These are phyloP conservation scores for Lithobates pipiens DNA, from an alignment of 2,797 vertebrate species.

Conservation along the genomic window DNA sequence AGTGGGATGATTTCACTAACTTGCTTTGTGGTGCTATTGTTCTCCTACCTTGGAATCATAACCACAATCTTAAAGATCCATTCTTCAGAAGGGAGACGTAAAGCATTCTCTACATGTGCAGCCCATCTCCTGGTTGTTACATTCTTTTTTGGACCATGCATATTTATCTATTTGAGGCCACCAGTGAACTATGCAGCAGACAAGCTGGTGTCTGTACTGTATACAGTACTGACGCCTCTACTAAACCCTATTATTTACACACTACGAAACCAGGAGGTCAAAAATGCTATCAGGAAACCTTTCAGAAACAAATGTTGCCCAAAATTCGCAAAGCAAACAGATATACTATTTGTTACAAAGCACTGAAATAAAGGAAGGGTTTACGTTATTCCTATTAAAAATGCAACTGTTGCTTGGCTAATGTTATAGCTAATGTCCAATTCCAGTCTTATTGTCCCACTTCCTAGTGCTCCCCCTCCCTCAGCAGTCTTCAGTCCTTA, in stretches of 20 bases:
- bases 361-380: too few relatives aligned
- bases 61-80: slow-evolving; percentile 64
- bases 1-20: slow-evolving; percentile 70
- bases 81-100: slow-evolving; percentile 62
- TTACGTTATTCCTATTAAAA: too few relatives aligned
- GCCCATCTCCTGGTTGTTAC: slow-evolving; percentile 69
- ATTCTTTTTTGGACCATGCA: slow-evolving; percentile 70
- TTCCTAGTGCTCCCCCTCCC: too few relatives aligned
- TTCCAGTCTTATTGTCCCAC: too few relatives aligned
- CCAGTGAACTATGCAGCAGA: slow-evolving; percentile 69
- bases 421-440: too few relatives aligned
- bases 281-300: slow-evolving; percentile 65
- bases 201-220: slow-evolving; percentile 72
- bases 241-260: slow-evolving; percentile 72
- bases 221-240: slow-evolving; percentile 67
- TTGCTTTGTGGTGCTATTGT: slow-evolving; percentile 68
- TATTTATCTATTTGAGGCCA: slow-evolving; percentile 72
- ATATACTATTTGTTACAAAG: too few relatives aligned
- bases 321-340: background rate
- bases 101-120: slow-evolving; percentile 68
- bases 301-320: background rate
- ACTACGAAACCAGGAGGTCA: slow-evolving; percentile 71
- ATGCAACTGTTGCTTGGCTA: too few relatives aligned
- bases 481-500: too few relatives aligned
- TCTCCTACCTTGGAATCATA: slow-evolving; percentile 68